Evolutionary conservation across 2,113 vertebrate genomes (phyloP).

Genomic region (Salvelinus namaycush): DNA sequence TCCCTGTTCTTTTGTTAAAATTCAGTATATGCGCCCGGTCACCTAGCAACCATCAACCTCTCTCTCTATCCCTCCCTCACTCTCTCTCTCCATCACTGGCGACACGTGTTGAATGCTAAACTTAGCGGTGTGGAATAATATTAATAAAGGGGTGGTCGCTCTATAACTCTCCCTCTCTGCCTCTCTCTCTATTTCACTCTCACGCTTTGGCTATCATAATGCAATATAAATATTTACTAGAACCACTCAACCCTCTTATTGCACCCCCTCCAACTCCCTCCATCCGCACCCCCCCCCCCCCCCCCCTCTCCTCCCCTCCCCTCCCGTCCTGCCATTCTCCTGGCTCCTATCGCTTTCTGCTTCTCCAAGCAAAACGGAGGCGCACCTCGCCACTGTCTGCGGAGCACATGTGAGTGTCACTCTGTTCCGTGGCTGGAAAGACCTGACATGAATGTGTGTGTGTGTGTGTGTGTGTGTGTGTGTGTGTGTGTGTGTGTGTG

Average conservation of each 20-base stretch:
- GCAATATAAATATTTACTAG: slow-evolving; percentile 84
- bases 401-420: slow-evolving; percentile 72
- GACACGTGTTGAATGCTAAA: slow-evolving; percentile 88
- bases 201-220: slow-evolving; percentile 72
- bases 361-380: slow-evolving; percentile 75
- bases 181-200: slow-evolving; percentile 44
- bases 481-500: too few relatives aligned
- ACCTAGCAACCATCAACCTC: slow-evolving; percentile 83
- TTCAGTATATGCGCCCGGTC: slow-evolving; percentile 84
- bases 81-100: slow-evolving; percentile 75
- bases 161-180: slow-evolving; percentile 50
- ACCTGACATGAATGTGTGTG: slow-evolving; percentile 16
- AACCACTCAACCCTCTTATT: slow-evolving; percentile 71
- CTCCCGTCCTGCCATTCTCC: slow-evolving; percentile 51
- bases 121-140: slow-evolving; percentile 80
- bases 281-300: slow-evolving; percentile 33
- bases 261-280: slow-evolving; percentile 30
- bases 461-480: neutral
- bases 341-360: slow-evolving; percentile 71
- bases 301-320: slow-evolving; percentile 30
- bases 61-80: slow-evolving; percentile 62
- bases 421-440: slow-evolving; percentile 39
- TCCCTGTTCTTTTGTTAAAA: slow-evolving; percentile 84
- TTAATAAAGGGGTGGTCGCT: slow-evolving; percentile 75
- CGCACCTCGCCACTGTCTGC: slow-evolving; percentile 55